phyloP scores from a whole-genome alignment of 2,888 invertebrate species.

The Scrobipalpa atriplicella region DNA sequence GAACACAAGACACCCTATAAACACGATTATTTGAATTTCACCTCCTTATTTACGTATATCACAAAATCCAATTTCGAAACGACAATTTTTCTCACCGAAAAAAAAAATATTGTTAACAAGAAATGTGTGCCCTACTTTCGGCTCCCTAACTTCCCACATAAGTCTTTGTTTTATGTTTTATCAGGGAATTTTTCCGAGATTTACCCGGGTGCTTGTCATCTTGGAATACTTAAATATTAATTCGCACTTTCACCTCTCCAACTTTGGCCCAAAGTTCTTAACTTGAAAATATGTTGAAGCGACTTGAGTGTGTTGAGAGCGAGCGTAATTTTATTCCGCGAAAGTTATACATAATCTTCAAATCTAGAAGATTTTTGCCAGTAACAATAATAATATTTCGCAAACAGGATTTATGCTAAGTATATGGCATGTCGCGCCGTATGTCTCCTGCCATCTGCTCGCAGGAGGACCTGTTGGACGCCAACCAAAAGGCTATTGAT shows the following conservation, averaged over 20 bases:
- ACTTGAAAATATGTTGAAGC: conserved; percentile 15
- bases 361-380: too few species aligned
- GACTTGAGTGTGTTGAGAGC: not conserved
- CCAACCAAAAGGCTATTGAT: too few species aligned
- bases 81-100: not conserved
- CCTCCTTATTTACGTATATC: not conserved
- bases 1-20: too few species aligned
- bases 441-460: too few species aligned
- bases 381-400: too few species aligned
- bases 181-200: conserved; percentile 22
- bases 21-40: too few species aligned
- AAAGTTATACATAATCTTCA: not conserved
- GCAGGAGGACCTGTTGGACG: too few species aligned
- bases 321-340: not conserved
- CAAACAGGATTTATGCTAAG: too few species aligned
- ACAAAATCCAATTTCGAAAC: not conserved
- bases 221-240: conserved; percentile 26
- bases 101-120: conserved; percentile 5
- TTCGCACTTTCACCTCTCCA: conserved; percentile 20
- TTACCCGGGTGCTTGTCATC: conserved; percentile 20
- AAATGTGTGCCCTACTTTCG: not conserved
- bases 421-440: not conserved
- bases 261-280: conserved; percentile 9
- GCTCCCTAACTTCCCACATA: conserved; percentile 10
- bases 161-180: conserved; percentile 17